phyloP scores from a whole-genome alignment of 2,888 invertebrate species.

The Oxyteleia sp. region DNA sequence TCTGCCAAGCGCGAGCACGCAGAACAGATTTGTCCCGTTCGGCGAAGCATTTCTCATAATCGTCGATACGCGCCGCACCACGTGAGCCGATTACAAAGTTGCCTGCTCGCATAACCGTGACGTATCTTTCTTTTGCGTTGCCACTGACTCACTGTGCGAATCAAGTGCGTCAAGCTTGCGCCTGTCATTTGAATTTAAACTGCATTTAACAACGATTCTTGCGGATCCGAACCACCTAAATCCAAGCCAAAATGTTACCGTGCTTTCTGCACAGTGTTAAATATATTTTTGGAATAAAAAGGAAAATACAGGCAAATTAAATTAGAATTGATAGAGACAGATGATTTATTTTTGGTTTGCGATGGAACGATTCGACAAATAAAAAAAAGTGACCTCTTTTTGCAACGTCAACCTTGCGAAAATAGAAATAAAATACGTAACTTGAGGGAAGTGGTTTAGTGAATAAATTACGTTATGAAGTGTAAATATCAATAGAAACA shows the following conservation, averaged over 20 bases:
- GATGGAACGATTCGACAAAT: no score
- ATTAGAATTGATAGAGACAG: conserved; percentile 20
- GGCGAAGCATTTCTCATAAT: conserved; percentile 73
- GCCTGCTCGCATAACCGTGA: conserved; percentile 68
- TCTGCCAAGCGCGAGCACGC: conserved; percentile 78
- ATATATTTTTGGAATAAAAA: conserved; percentile 31
- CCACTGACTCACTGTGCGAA: conserved; percentile 32
- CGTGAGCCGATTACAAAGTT: conserved; percentile 72
- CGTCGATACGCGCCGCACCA: conserved; percentile 68
- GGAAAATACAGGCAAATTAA: conserved; percentile 22
- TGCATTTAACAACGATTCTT: conserved; percentile 47
- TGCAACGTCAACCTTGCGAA: no score
- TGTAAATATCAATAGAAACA: no score
- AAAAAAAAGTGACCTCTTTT: no score
- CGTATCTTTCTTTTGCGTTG: conserved; percentile 50
- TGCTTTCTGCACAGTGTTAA: conserved; percentile 16
- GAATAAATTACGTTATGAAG: no score
- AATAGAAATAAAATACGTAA: no score
- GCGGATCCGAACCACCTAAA: conserved; percentile 5
- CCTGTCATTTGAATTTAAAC: conserved; percentile 50
- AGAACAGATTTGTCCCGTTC: conserved; percentile 79
- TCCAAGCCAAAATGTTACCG: conserved; percentile 16
- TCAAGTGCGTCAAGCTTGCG: conserved; percentile 23
- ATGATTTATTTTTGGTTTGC: conserved; percentile 26
- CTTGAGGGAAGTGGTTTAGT: no score